Percentiles rank a stretch among this genome's conserved stretches.
phyloP scores from a whole-genome alignment of 2,888 invertebrate species.

The Icerya purchasi region DNA sequence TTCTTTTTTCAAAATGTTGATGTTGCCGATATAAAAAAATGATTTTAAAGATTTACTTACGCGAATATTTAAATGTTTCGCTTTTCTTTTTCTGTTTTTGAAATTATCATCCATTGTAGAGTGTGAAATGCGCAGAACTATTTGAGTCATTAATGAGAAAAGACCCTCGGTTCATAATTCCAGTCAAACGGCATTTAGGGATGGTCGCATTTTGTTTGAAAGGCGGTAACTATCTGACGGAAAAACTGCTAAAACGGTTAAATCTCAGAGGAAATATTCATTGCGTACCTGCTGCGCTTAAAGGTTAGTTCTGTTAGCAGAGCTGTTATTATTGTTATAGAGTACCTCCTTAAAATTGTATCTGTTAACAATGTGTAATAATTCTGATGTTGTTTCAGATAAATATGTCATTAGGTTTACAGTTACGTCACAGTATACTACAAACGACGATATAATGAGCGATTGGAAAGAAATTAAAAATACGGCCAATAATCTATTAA shows the following conservation, averaged over 20 bases:
- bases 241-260: slow-evolving; percentile 61
- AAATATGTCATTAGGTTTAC: slow-evolving; percentile 82
- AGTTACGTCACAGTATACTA: slow-evolving; percentile 60
- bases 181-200: slow-evolving; percentile 63
- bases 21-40: too few species aligned
- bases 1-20: too few species aligned
- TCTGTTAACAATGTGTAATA: background rate
- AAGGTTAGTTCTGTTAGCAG: slow-evolving; percentile 23
- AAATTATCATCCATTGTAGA: too few species aligned
- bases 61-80: too few species aligned
- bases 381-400: slow-evolving; percentile 15
- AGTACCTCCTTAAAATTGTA: background rate
- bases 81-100: too few species aligned
- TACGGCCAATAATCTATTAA: slow-evolving; percentile 46
- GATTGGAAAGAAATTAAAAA: slow-evolving; percentile 73
- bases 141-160: slow-evolving; percentile 67
- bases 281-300: slow-evolving; percentile 83
- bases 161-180: slow-evolving; percentile 75
- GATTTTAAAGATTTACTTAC: too few species aligned
- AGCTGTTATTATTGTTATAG: background rate
- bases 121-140: slow-evolving; percentile 69
- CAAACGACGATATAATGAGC: slow-evolving; percentile 33
- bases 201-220: slow-evolving; percentile 77
- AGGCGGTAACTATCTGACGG: slow-evolving; percentile 71
- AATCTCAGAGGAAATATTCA: slow-evolving; percentile 72